A percentile compares a stretch with the other conserved stretches of the same genome.
Conservation (phyloP, 2,888 invertebrate species). For the Anarsia innoxiella region DNA sequence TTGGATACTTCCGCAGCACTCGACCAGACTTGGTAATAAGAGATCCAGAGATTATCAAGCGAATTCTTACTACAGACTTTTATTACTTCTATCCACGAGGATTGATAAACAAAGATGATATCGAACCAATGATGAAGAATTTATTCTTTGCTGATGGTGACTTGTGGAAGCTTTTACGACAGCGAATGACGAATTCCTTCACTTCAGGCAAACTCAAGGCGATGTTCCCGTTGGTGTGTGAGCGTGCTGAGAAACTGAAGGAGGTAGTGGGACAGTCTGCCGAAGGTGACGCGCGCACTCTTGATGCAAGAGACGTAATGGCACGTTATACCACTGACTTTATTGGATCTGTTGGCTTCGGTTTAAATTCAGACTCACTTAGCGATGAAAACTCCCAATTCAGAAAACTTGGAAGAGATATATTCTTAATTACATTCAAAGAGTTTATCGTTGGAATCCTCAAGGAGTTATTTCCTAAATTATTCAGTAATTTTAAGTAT, state of each 20-base stretch:
- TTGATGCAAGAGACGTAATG: conserved; percentile 20
- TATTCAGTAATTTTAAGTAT: not conserved
- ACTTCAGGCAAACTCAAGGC: conserved; percentile 21
- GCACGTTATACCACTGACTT: conserved; percentile 19
- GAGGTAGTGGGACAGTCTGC: conserved; percentile 1
- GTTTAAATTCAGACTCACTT: conserved; percentile 17
- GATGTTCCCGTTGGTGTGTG: conserved; percentile 23
- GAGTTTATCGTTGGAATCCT: not conserved
- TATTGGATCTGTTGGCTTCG: conserved; percentile 21
- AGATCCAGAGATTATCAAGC: conserved; percentile 22
- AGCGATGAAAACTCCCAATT: conserved; percentile 18
- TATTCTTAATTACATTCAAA: conserved; percentile 9
- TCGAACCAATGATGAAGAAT: conserved; percentile 19
- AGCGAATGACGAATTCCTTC: conserved; percentile 39
- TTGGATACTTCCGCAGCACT: conserved; percentile 16
- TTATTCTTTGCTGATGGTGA: conserved; percentile 22
- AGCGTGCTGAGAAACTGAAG: conserved; percentile 32
- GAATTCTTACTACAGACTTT: conserved; percentile 21
- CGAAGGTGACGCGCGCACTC: not conserved
- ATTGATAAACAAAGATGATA: conserved; percentile 7
- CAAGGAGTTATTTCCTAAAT: not conserved
- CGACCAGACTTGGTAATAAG: conserved; percentile 19
- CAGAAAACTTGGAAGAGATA: conserved; percentile 16
- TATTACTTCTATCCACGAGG: conserved; percentile 17
- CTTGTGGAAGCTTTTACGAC: conserved; percentile 45